A percentile compares a stretch with the other conserved stretches of the same genome.
Evolutionary conservation across 2,113 vertebrate genomes (phyloP).

Genomic region (Corythornis vintsioides): DNA sequence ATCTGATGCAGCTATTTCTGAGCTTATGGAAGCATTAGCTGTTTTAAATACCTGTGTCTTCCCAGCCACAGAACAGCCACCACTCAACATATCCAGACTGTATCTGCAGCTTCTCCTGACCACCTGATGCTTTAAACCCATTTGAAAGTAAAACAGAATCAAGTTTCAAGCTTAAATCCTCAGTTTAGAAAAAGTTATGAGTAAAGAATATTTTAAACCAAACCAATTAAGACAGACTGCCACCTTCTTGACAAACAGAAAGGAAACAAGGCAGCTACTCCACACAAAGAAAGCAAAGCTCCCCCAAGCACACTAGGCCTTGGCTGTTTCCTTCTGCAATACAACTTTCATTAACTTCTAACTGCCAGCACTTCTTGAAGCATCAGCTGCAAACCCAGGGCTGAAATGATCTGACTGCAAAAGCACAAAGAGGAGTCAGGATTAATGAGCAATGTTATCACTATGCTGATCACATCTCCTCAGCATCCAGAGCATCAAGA

Average conservation of each 20-base stretch:
- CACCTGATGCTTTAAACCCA: neutral
- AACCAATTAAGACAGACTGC: neutral
- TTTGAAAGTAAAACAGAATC: neutral
- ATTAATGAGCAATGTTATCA: neutral
- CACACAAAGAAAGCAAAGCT: neutral
- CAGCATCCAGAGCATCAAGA: neutral
- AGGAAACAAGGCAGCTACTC: neutral
- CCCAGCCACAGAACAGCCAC: neutral
- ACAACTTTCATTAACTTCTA: neutral
- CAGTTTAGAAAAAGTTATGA: neutral
- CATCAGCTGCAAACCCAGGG: neutral
- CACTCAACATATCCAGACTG: neutral
- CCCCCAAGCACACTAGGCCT: neutral
- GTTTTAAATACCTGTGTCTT: neutral
- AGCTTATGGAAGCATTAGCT: neutral
- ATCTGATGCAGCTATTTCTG: neutral
- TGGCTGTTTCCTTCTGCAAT: neutral
- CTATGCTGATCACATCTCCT: neutral
- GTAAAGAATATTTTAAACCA: neutral
- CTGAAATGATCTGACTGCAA: neutral
- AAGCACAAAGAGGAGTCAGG: neutral
- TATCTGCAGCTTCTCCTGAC: neutral
- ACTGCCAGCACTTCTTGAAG: neutral
- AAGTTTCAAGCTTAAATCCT: neutral
- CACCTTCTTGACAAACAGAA: neutral